Conservation (phyloP, 2,797 vertebrate species). For the Yasuhikotakia modesta region DNA sequence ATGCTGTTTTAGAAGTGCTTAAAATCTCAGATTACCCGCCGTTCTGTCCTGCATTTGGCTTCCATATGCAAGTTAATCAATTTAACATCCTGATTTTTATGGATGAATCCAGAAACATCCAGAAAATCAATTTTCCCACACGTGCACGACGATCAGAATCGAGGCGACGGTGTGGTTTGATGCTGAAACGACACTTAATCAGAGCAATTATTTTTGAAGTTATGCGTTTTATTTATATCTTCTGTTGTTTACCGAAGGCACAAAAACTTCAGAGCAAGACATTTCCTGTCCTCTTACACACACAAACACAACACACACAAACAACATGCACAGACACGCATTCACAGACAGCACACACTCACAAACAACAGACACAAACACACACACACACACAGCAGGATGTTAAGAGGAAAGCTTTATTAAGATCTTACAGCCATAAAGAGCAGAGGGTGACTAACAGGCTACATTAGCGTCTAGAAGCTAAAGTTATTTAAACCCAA, state of each 20-base stretch:
- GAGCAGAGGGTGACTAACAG: conserved; percentile 77
- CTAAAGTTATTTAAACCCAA: conserved; percentile 83
- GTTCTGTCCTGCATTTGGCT: neutral
- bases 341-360: conserved; percentile 57
- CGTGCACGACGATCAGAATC: neutral
- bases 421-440: conserved; percentile 79
- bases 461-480: conserved; percentile 83
- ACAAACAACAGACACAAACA: conserved; percentile 67
- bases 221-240: conserved; percentile 27
- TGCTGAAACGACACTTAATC: conserved; percentile 9
- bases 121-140: neutral
- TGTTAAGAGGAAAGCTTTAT: conserved; percentile 81
- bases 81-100: neutral
- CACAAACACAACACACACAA: conserved; percentile 54
- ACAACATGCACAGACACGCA: conserved; percentile 66
- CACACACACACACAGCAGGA: conserved; percentile 64
- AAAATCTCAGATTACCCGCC: neutral
- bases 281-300: conserved; percentile 37
- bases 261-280: conserved; percentile 65
- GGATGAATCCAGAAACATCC: neutral
- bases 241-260: conserved; percentile 61
- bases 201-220: neutral
- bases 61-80: neutral
- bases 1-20: no score
- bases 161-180: neutral